Conservation (phyloP, 2,888 invertebrate species). For the Petrophora chlorosata region DNA sequence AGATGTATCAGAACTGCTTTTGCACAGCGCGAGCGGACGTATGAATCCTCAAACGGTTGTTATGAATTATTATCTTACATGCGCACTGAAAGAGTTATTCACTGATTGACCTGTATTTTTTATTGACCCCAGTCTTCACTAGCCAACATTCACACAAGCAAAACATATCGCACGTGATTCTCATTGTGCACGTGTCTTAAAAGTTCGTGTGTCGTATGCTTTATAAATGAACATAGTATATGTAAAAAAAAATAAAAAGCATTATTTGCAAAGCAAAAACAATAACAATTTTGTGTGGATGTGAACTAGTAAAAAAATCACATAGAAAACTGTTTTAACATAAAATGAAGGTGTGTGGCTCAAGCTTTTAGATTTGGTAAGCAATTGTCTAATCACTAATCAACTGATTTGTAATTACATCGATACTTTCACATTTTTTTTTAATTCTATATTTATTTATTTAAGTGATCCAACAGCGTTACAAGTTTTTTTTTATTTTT, state of each 20-base stretch:
- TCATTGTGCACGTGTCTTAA: conserved; percentile 46
- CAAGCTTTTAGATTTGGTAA: too few species aligned
- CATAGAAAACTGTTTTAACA: neutral
- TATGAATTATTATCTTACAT: too few species aligned
- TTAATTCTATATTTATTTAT: too few species aligned
- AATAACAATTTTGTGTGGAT: conserved; percentile 48
- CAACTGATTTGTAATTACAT: too few species aligned
- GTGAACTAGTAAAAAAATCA: conserved; percentile 43
- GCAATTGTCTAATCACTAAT: too few species aligned
- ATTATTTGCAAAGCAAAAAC: conserved; percentile 28
- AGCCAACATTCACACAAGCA: conserved; percentile 58
- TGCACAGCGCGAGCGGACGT: too few species aligned
- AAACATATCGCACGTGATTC: conserved; percentile 37
- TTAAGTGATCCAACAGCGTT: too few species aligned
- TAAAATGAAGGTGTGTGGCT: too few species aligned
- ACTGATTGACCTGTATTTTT: neutral
- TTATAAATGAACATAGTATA: conserved; percentile 12
- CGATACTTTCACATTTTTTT: too few species aligned
- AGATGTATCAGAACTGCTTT: conserved; percentile 12
- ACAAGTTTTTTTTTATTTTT: too few species aligned
- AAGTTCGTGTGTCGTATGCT: conserved; percentile 25
- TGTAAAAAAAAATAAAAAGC: conserved; percentile 12
- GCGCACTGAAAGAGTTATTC: too few species aligned
- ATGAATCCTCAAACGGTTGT: too few species aligned
- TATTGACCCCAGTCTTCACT: conserved; percentile 24